Base-by-base conservation (phyloP, 2,797 vertebrate genomes). In the Thripadectes ignobilis region DNA sequence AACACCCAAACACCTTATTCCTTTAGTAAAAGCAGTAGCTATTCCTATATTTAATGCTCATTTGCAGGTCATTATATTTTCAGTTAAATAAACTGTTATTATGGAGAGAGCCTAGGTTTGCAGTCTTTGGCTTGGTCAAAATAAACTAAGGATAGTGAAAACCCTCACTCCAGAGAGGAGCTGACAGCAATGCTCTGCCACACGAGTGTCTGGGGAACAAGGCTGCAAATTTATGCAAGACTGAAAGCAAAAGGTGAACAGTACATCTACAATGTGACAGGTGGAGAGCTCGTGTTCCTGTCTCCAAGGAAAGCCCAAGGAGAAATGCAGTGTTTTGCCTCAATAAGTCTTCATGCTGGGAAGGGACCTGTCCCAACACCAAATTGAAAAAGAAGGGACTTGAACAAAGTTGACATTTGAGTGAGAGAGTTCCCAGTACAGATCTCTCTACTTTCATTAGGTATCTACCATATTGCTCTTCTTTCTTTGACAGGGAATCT, bases 261-360 rank as follows among this genome's bases (percentile, higher is more conserved):
- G 8, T 8, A 12, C 3, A 4, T 29, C 36, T 0, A 0, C 6
- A 3, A 4, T 15, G 9, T 36, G 52, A 46, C 23, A 9, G 30
- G 23, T 46, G 18, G 55, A 52, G 18, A 73, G 9, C 14, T 12
- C 23, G 1, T 10, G 12, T 15, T 75, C 63, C 34, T 48, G 12
- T 32, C 41, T 75, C 20, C 52, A 30, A 24, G 7, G 15, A 92
- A 93, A 63, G 20, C 20, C 57, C 43, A 48, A 55, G 20, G 7
- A 82, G 6, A 11, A 41, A 12, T 1, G 1, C 1, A 7, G 3
- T 7, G 6, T 71, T 54, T 69, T 58, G 22, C 19, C 36, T 15
- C 13, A 32, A 0, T 16, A 39, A 0, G 0, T 39, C 61, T 66
- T 14, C 26, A 17, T 7, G 10, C 12, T 10, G 32, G 26, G 27